These are phyloP conservation scores for Eulemur rubriventer DNA, from an alignment of 2,797 vertebrate species.

Conservation along the genomic window DNA sequence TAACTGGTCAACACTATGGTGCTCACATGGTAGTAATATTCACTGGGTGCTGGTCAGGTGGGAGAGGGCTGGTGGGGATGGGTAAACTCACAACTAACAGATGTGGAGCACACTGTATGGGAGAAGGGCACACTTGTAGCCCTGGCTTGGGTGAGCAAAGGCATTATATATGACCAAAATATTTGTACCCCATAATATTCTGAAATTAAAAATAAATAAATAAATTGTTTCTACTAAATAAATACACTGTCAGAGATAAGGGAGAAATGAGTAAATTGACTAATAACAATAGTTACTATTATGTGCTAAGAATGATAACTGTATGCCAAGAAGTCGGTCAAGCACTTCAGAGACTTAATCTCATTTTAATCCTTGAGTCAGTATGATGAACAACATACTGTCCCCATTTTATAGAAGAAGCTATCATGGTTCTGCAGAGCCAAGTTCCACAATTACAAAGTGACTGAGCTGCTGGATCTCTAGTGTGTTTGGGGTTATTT, in stretches of 20 bases:
- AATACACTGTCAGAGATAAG: not conserved
- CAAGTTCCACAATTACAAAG: not conserved
- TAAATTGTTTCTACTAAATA: slow-evolving; percentile 2
- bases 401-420: not conserved
- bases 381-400: not conserved
- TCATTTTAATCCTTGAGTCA: slow-evolving; percentile 21
- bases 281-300: not conserved
- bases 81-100: no score
- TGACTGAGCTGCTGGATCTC: not conserved
- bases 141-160: no score
- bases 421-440: not conserved
- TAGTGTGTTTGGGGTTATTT: not conserved
- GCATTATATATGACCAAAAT: no score
- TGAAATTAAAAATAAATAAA: no score
- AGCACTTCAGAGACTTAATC: not conserved
- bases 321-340: not conserved
- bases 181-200: no score
- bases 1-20: no score
- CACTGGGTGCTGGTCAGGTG: no score
- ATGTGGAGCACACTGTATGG: no score
- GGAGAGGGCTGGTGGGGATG: no score
- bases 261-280: not conserved
- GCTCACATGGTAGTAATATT: no score
- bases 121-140: no score
- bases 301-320: slow-evolving; percentile 1